Conservation (phyloP, 2,113 vertebrate genomes). For the Malurus alboscapulatus region DNA sequence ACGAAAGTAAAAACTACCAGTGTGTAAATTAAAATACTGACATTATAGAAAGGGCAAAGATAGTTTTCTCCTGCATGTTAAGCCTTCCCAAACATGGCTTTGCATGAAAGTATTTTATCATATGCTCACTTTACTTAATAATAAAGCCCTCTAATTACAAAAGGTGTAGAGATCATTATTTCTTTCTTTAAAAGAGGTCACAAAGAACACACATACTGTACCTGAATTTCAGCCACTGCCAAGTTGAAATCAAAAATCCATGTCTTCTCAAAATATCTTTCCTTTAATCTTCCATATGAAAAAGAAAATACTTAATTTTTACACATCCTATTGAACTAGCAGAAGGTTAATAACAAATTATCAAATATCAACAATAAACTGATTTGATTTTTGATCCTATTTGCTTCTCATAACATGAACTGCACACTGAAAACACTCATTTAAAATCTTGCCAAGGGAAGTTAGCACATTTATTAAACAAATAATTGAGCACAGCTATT, state of each 20-base stretch:
- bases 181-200: neutral
- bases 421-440: neutral
- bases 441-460: neutral
- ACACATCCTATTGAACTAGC: neutral
- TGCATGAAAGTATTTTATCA: neutral
- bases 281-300: conserved; percentile 64
- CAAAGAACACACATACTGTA: conserved; percentile 22
- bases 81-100: neutral
- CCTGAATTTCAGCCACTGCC: conserved; percentile 77
- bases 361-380: neutral
- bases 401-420: neutral
- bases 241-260: conserved; percentile 70
- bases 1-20: neutral
- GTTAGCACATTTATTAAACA: neutral
- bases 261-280: conserved; percentile 44
- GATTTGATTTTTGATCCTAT: neutral
- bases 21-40: neutral
- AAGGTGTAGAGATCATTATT: neutral
- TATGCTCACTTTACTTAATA: neutral
- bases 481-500: neutral
- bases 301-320: neutral
- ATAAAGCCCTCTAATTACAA: neutral
- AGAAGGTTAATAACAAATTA: neutral
- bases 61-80: neutral
- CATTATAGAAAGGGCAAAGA: neutral